Conservation (phyloP, 2,888 invertebrate genomes). For the Orthosia gracilis region DNA sequence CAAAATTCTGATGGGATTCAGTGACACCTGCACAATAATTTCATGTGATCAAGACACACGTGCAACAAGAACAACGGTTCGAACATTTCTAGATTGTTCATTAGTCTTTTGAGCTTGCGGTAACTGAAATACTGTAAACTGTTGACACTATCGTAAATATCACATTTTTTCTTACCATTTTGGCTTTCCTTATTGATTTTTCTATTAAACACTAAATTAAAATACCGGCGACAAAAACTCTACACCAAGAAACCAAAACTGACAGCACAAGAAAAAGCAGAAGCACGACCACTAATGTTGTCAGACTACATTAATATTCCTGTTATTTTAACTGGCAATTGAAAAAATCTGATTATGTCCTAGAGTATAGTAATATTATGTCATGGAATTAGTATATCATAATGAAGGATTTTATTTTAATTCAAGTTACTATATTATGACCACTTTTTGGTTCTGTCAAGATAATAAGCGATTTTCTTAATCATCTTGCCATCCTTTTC, state of each 20-base stretch:
- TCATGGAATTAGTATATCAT: no score
- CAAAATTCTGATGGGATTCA: constrained; percentile 98
- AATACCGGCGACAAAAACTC: constrained; percentile 60
- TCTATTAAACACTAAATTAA: constrained; percentile 19
- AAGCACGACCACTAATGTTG: constrained; percentile 7
- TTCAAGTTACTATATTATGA: no score
- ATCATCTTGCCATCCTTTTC: no score
- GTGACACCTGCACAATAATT: constrained; percentile 92
- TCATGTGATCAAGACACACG: constrained; percentile 75
- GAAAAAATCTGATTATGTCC: background rate
- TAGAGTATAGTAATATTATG: no score
- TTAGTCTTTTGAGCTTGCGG: constrained; percentile 20
- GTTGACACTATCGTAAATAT: constrained; percentile 36
- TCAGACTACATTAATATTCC: background rate
- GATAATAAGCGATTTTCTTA: no score
- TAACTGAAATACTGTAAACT: constrained; percentile 20
- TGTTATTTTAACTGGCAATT: constrained; percentile 27
- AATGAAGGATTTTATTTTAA: no score
- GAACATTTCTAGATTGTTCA: constrained; percentile 53
- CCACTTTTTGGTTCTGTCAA: no score
- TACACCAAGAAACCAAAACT: constrained; percentile 25
- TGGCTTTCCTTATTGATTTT: constrained; percentile 47
- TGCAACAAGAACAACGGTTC: constrained; percentile 77
- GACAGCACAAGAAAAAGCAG: constrained; percentile 46
- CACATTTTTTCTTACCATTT: constrained; percentile 68